A percentile compares a stretch with the other conserved stretches of the same genome.
Conservation (phyloP, 2,113 vertebrate genomes). For the Oostethus manadensis region DNA sequence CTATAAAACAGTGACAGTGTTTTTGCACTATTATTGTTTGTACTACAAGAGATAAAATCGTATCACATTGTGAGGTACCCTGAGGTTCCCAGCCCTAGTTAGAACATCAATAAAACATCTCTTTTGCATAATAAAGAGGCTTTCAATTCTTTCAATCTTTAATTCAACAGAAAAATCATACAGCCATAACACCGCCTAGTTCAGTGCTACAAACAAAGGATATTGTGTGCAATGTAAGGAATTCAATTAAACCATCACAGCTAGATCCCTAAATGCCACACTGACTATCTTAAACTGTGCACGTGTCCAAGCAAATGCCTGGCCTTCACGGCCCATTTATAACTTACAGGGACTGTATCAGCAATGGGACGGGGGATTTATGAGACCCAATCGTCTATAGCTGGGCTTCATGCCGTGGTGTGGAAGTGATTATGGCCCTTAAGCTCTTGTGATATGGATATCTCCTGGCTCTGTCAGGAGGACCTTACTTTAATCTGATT, state of each 20-base stretch:
- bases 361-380: constrained; percentile 44
- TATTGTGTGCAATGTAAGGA: constrained; percentile 9
- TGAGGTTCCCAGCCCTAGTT: too few relatives aligned
- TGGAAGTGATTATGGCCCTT: constrained; percentile 73
- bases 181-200: constrained; percentile 13
- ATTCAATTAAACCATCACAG: constrained; percentile 32
- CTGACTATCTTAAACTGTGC: constrained; percentile 22
- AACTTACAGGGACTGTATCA: constrained; percentile 38
- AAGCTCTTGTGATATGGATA: constrained; percentile 71
- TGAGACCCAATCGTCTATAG: constrained; percentile 54
- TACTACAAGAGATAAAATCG: too few relatives aligned
- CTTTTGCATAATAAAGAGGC: too few relatives aligned
- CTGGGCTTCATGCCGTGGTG: constrained; percentile 48
- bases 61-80: too few relatives aligned
- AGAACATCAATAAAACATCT: too few relatives aligned
- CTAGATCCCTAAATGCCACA: constrained; percentile 22
- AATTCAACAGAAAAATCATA: neutral
- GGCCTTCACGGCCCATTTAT: constrained; percentile 36
- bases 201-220: constrained; percentile 25
- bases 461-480: constrained; percentile 62
- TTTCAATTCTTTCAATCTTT: too few relatives aligned
- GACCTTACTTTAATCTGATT: constrained; percentile 70
- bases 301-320: constrained; percentile 40
- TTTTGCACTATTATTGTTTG: too few relatives aligned
- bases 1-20: too few relatives aligned